Base-by-base conservation (phyloP, 1,140 invertebrate species). In the Drosophila arizonae region DNA sequence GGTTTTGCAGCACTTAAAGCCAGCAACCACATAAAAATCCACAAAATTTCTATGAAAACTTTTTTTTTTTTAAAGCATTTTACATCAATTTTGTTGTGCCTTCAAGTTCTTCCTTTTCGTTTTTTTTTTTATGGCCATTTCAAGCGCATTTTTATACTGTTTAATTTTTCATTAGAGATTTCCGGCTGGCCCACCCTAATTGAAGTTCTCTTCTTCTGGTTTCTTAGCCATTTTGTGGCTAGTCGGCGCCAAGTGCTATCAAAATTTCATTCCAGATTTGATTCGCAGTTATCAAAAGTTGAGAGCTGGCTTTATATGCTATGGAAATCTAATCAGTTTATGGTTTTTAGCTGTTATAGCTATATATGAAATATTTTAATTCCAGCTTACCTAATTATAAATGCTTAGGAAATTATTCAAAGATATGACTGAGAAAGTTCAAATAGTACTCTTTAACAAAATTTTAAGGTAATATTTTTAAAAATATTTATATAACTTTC, bases 101-200 rank as follows among this genome's bases (percentile, higher is more conserved):
- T 46, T 52, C 15, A 33, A 33, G 1, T 33, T 33, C 13, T 51
- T 61, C 58, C 41, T 50, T 24, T 45, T 46, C 51, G n/a, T 41
- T 41, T 24, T 17, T 33, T 51, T 71, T 80, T 80, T 58, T 75
- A 28, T 70, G 48, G 41, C 9, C 63, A 78, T 79, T 81, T 87
- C 78, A 71, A 55, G 81, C 72, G 66, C 79, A 81, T 87, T 86
- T 87, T 67, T 57, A 55, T 72, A 58, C 76, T 79, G 68, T 73
- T 86, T 61, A 86, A 86, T 87, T 87, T 85, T 86, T 82, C 72
- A 86, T 86, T 82, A 87, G 79, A 76, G 79, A 82, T 76, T 87
- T 87, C 43, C 24, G 41, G 36, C 41, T 39, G 15, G 43, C 28
- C 36, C 43, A 57, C 36, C 62, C 57, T 55, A 62, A 54, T 62